Evolutionary conservation across 2,797 vertebrate species (phyloP), one percentile per base, ranked within the genome.

Genomic region (Ciconia nigra): DNA sequence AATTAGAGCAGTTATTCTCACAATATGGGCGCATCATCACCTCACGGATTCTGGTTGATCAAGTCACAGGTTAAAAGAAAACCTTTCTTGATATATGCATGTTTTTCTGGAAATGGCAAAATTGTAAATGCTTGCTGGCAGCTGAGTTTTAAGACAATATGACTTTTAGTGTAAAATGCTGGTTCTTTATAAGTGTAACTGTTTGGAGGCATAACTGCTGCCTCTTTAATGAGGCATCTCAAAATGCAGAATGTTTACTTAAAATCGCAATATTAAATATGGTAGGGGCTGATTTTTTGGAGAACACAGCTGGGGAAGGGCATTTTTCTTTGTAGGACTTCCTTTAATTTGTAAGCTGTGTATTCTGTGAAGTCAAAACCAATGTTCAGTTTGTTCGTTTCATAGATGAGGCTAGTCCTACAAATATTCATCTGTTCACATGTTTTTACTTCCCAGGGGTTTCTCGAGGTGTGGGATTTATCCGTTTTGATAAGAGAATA

Each of bases 21-120:
- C 99, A 99, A 98, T 99, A 99, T 19, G 99, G 99, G 96, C 99
- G 99, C 96, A 99, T 99, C 98, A 99, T 99, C 98, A 99, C 99
- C 98, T 99, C 99, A 96, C 99, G 99, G 97, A 99, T 99, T 99
- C 99, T 99, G 96, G 99, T 99, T 97, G 99, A 99, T 99, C 99
- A 99, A 99, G 99, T 99, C 98, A 99, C 99, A 99, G 99, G 99
- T 99, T 98, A 96, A 98, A 95, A 95, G 35, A 89, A 35, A 59
- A 25, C n/a, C 92, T 91, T 72, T 44, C 42, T 89, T n/a, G 5
- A 61, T 90, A 35, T 0, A 0, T 42, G 76, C 47, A 35, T 73
- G 62, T 31, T 55, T 89, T 78, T 78, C 31, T 76, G 51, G 44
- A 69, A 72, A 25, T 14, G 7, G 35, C 35, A 29, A 37, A 85